Evolutionary conservation across 2,888 invertebrate genomes (phyloP).

Genomic region (Nymphalis polychloros): DNA sequence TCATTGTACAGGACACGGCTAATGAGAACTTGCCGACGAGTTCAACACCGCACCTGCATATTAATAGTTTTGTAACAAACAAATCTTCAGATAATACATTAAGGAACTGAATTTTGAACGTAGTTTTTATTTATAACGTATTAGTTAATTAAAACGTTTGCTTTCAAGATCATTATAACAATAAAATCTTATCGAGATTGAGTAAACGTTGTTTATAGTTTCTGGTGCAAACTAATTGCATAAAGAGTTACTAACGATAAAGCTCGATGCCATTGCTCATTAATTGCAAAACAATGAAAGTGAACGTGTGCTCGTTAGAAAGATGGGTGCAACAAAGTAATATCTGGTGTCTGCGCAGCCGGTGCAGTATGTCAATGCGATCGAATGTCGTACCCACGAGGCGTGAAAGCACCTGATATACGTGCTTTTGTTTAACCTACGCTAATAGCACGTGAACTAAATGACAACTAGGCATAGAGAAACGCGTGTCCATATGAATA

Average conservation of each 20-base stretch:
- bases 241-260: conserved; percentile 23
- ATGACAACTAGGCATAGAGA: conserved; percentile 73
- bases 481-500: conserved; percentile 57
- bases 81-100: background rate
- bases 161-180: conserved; percentile 3
- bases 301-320: conserved; percentile 43
- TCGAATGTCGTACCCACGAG: conserved; percentile 65
- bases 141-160: background rate
- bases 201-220: conserved; percentile 11
- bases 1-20: conserved; percentile 52
- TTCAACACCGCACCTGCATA: conserved; percentile 28
- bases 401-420: conserved; percentile 71
- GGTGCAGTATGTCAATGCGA: conserved; percentile 60
- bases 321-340: conserved; percentile 49
- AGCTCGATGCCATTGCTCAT: conserved; percentile 27
- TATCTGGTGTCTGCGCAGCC: conserved; percentile 32
- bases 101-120: background rate
- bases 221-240: conserved; percentile 16
- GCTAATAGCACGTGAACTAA: conserved; percentile 63
- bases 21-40: conserved; percentile 42
- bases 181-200: conserved; percentile 7
- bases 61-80: conserved; percentile 4
- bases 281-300: conserved; percentile 41
- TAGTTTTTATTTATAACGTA: background rate
- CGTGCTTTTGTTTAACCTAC: conserved; percentile 65